Conservation (phyloP, 2,888 invertebrate species). For the Oegoconia quadripuncta region DNA sequence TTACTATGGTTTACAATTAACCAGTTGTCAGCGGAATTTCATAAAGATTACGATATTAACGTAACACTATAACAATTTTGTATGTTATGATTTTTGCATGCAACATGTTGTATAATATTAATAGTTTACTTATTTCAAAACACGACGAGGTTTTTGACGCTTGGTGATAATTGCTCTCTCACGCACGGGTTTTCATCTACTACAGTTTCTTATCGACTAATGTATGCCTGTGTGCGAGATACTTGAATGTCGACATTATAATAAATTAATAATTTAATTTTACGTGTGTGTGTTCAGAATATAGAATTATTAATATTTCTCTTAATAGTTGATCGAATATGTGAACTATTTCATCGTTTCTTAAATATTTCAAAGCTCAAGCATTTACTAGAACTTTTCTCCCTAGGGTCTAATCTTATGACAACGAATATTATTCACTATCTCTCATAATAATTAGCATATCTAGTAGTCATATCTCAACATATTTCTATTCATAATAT, state of each 20-base stretch:
- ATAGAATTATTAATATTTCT: constrained; percentile 49
- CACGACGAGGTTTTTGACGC: too few relatives aligned
- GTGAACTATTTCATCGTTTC: constrained; percentile 30
- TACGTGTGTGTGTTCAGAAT: constrained; percentile 59
- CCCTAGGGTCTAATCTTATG: constrained; percentile 50
- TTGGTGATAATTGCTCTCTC: too few relatives aligned
- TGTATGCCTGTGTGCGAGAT: background rate
- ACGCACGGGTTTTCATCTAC: too few relatives aligned
- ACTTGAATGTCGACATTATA: constrained; percentile 8
- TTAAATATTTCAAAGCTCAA: constrained; percentile 39
- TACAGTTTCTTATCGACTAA: background rate
- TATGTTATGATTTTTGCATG: too few relatives aligned
- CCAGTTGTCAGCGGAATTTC: too few relatives aligned
- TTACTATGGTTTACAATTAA: too few relatives aligned
- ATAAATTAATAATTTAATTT: constrained; percentile 27
- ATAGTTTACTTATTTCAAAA: too few relatives aligned
- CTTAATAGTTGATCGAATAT: constrained; percentile 46
- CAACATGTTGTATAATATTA: too few relatives aligned
- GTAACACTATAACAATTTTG: too few relatives aligned
- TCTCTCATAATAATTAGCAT: constrained; percentile 59
- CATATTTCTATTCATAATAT: constrained; percentile 6
- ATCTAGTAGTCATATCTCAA: constrained; percentile 69
- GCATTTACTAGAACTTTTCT: constrained; percentile 30
- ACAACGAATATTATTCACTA: constrained; percentile 58
- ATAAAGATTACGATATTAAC: too few relatives aligned